Base-by-base conservation (phyloP, 2,797 vertebrate species). In the Chelon auratus region DNA sequence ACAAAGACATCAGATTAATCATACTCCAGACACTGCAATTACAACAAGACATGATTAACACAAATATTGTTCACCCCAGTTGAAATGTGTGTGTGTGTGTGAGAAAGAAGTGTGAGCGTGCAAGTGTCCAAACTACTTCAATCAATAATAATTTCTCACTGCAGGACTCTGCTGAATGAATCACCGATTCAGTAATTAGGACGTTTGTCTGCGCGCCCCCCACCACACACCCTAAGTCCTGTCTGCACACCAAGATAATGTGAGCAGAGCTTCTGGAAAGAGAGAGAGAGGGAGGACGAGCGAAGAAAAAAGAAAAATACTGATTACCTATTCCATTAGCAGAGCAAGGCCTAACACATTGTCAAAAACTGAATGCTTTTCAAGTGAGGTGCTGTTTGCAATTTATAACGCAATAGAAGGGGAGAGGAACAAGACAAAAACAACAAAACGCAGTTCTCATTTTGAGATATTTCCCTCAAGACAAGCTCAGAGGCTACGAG, bases 1-100 rank as follows among this genome's bases (percentile, higher is more conserved):
- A 92, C 90, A 93, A 94, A 93, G 90, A 91, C 82, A 77, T 86
- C 87, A 89, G 82, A 93, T 93, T 93, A 92, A 92, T 94, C 93
- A 93, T 83, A 88, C 84, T 90, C 80, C 76, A 90, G 87, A 91
- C 90, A 80, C 70, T 67, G 86, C 91, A 93, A 92, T 95, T 93
- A 93, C 90, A 90, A 82, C 80, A 74, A 89, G 90, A 87, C 88
- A 91, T 93, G 90, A 93, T 91, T 88, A 94, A 87, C 84, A 83
- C 87, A 91, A 90, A 91, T 87, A 90, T 88, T 84, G 85, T 83
- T 87, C 83, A 78, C 87, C 84, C 88, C 77, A 80, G 83, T 92
- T 89, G 93, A 86, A 85, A 55, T 67, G 42, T 72, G 43, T 61
- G 47, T 66, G 58, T 12, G 66, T 15, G 58, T 63, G 43, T 64